Evolutionary conservation across 2,113 vertebrate genomes (phyloP).

Genomic region (Phoxinus phoxinus): DNA sequence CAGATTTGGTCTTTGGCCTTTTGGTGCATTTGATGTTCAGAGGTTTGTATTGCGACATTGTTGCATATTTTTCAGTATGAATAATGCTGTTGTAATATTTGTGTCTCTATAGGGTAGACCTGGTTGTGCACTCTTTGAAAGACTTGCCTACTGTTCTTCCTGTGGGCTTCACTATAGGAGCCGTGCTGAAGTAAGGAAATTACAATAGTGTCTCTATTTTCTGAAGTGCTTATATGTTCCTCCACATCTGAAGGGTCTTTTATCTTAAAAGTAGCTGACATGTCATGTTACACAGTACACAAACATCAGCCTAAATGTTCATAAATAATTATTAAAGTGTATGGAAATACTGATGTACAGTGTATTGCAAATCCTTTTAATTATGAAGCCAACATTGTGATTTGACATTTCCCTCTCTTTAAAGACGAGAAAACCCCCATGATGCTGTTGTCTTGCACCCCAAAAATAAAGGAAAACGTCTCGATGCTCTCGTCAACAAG

Average conservation of each 20-base stretch:
- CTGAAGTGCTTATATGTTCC: slow-evolving; percentile 18
- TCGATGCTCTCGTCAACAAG: slow-evolving; percentile 84
- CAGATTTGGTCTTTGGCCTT: neutral
- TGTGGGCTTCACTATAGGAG: slow-evolving; percentile 91
- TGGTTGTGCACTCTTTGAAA: slow-evolving; percentile 97
- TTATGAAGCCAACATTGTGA: neutral
- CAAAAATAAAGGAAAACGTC: slow-evolving; percentile 81
- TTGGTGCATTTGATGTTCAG: slow-evolving; percentile 31
- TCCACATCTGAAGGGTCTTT: neutral
- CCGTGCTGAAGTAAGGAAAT: slow-evolving; percentile 88
- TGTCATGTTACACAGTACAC: neutral
- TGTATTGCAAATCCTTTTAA: neutral
- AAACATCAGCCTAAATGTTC: neutral
- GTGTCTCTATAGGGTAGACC: slow-evolving; percentile 83
- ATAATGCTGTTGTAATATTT: slow-evolving; percentile 43
- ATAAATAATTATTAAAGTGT: neutral
- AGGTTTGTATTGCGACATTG: neutral
- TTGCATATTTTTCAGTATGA: slow-evolving; percentile 25
- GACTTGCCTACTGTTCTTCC: slow-evolving; percentile 93
- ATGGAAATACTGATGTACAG: neutral
- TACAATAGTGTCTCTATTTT: slow-evolving; percentile 6
- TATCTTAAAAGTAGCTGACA: neutral
- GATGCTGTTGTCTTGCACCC: slow-evolving; percentile 96
- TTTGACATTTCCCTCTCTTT: slow-evolving; percentile 23
- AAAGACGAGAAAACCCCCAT: slow-evolving; percentile 89